phyloP scores from a whole-genome alignment of 64 coral and sea anemone genomes.

The Stichodactyla mertensii region DNA sequence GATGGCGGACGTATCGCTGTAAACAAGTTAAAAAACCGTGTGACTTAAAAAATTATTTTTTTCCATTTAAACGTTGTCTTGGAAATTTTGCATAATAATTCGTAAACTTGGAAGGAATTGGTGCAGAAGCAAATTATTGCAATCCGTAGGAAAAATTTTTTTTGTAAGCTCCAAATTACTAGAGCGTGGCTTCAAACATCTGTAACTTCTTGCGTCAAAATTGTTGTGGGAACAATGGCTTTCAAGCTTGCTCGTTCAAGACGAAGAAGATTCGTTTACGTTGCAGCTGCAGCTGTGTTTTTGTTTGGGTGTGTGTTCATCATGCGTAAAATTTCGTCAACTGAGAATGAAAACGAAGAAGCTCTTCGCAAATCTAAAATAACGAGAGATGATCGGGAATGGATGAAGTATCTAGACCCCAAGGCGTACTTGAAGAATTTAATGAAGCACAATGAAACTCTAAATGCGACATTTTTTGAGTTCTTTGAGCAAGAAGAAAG shows the following conservation, averaged over 20 bases:
- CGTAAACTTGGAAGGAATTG: not conserved
- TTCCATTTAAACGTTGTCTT: not conserved
- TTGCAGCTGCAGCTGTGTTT: slow-evolving; percentile 18
- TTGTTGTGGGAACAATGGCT: not conserved
- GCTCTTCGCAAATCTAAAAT: not conserved
- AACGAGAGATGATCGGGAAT: not conserved
- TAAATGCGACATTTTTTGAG: not conserved
- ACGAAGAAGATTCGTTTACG: slow-evolving; percentile 20
- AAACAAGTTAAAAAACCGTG: not conserved
- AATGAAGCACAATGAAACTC: not conserved
- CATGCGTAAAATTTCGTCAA: slow-evolving; percentile 17
- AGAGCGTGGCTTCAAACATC: not conserved
- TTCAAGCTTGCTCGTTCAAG: not conserved
- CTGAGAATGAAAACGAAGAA: slow-evolving; percentile 9
- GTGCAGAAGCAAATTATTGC: not conserved
- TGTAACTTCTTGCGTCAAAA: not conserved
- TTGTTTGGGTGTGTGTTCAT: slow-evolving; percentile 26
- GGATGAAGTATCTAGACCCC: not conserved
- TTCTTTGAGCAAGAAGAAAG: not conserved
- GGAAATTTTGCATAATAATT: not conserved
- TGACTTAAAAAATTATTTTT: not conserved
- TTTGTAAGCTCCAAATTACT: not conserved
- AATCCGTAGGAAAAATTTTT: not conserved
- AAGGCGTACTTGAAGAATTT: not conserved
- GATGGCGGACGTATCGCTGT: not conserved